phyloP scores from a whole-genome alignment of 2,888 invertebrate genomes.

The Hermodice carunculata region DNA sequence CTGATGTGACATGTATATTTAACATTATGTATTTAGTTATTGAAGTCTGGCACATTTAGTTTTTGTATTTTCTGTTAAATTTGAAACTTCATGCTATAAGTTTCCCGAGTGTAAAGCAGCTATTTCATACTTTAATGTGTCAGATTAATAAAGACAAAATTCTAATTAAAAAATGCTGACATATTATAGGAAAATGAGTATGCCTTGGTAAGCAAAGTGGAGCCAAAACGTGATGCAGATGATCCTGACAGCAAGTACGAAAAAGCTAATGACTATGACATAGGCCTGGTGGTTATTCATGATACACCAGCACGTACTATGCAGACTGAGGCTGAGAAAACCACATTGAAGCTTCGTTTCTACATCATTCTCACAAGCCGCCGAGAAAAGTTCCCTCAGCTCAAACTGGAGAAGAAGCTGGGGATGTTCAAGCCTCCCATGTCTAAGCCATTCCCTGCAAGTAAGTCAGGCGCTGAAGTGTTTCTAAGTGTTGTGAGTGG shows the following conservation, averaged over 20 bases:
- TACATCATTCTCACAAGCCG: conserved; percentile 76
- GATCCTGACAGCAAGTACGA: conserved; percentile 74
- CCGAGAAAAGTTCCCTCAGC: conserved; percentile 56
- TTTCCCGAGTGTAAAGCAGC: no score
- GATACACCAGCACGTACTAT: conserved; percentile 47
- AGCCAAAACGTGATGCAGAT: conserved; percentile 64
- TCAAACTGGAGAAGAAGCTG: conserved; percentile 73
- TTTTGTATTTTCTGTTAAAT: no score
- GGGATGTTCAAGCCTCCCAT: conserved; percentile 77
- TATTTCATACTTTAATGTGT: no score
- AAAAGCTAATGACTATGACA: conserved; percentile 77
- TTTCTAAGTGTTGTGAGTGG: background rate
- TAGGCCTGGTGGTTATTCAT: conserved; percentile 78
- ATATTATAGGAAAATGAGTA: conserved; percentile 73
- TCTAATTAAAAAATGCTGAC: conserved; percentile 10
- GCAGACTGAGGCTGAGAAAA: conserved; percentile 47
- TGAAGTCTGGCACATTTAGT: no score
- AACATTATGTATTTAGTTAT: no score
- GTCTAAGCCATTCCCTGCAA: conserved; percentile 25
- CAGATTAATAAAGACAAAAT: no score
- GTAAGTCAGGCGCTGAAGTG: conserved; percentile 17
- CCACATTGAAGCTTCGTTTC: conserved; percentile 73
- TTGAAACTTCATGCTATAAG: no score
- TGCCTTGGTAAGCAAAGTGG: conserved; percentile 76
- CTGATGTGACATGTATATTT: no score